Conservation (phyloP, 2,888 invertebrate genomes). For the Lasioglossum lativentre region DNA sequence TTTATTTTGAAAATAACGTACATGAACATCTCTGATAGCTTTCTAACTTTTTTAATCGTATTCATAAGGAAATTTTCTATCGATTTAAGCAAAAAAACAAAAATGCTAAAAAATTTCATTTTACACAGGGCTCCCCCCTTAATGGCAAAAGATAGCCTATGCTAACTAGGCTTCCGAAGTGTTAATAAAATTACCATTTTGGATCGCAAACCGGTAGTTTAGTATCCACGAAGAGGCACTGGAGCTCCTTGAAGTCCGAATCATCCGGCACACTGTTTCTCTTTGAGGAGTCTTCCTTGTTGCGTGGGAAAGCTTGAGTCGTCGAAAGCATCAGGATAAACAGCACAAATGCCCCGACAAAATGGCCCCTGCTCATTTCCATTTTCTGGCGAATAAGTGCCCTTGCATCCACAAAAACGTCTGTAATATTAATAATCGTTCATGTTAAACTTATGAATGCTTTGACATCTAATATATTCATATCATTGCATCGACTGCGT, state of each 20-base stretch:
- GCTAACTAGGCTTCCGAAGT: neutral
- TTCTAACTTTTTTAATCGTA: too few species aligned
- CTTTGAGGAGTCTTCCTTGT: slow-evolving; percentile 27
- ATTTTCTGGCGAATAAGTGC: slow-evolving; percentile 30
- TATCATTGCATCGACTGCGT: too few species aligned
- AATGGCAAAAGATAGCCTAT: neutral
- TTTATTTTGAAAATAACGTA: too few species aligned
- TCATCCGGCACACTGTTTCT: slow-evolving; percentile 40
- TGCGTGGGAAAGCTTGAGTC: slow-evolving; percentile 34
- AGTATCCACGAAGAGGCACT: slow-evolving; percentile 69
- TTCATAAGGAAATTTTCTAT: too few species aligned
- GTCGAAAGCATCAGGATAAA: slow-evolving; percentile 52
- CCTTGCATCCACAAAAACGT: slow-evolving; percentile 45
- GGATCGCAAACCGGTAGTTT: slow-evolving; percentile 70
- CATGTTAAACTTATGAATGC: neutral
- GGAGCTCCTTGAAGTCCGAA: slow-evolving; percentile 25
- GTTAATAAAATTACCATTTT: slow-evolving; percentile 48
- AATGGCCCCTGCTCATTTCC: slow-evolving; percentile 56
- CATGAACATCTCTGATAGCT: too few species aligned
- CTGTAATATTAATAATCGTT: slow-evolving; percentile 51
- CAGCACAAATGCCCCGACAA: slow-evolving; percentile 45
- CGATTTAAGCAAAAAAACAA: too few species aligned
- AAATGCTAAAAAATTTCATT: too few species aligned
- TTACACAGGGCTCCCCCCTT: too few species aligned
- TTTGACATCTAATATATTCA: neutral